Evolutionary conservation across 2,797 vertebrate genomes (phyloP).

Genomic region (Philypnodon macrostomus): DNA sequence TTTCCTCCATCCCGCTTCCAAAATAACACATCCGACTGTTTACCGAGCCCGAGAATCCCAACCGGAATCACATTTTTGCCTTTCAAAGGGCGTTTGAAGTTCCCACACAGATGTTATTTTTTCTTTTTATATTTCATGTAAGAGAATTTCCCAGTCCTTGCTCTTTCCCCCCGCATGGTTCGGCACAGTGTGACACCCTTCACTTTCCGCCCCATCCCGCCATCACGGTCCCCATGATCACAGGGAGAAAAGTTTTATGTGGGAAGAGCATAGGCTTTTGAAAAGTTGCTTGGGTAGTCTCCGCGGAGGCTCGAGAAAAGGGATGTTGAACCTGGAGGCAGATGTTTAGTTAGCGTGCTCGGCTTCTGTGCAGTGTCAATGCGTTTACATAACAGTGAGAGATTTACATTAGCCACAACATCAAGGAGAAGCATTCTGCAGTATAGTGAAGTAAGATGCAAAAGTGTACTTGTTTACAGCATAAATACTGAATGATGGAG

Average conservation of each 20-base stretch:
- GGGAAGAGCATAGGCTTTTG: conserved; percentile 36
- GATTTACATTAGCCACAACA: conserved; percentile 2
- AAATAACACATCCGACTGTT: conserved; percentile 60
- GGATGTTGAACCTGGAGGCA: conserved; percentile 37
- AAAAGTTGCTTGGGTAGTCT: conserved; percentile 51
- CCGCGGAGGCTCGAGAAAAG: conserved; percentile 24
- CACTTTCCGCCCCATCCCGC: conserved; percentile 32
- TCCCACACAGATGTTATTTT: conserved; percentile 65
- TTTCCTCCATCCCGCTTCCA: conserved; percentile 43
- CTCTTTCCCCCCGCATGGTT: conserved; percentile 52
- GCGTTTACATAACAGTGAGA: conserved; percentile 1
- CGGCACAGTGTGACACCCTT: conserved; percentile 56
- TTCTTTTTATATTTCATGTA: conserved; percentile 51
- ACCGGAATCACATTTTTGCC: conserved; percentile 62
- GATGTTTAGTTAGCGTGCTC: conserved; percentile 35
- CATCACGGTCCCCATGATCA: conserved; percentile 56
- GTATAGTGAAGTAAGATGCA: not conserved
- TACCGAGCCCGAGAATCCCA: conserved; percentile 68
- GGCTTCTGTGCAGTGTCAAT: conserved; percentile 2
- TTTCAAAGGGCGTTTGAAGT: conserved; percentile 72
- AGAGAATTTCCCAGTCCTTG: conserved; percentile 38
- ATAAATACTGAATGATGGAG: not conserved
- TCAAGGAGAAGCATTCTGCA: conserved; percentile 1
- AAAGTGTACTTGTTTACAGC: not conserved
- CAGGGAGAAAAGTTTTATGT: conserved; percentile 60